A percentile compares a stretch with the other conserved stretches of the same genome.
phyloP scores from a whole-genome alignment of 1,140 invertebrate genomes.

The Caenorhabditis elegans region DNA sequence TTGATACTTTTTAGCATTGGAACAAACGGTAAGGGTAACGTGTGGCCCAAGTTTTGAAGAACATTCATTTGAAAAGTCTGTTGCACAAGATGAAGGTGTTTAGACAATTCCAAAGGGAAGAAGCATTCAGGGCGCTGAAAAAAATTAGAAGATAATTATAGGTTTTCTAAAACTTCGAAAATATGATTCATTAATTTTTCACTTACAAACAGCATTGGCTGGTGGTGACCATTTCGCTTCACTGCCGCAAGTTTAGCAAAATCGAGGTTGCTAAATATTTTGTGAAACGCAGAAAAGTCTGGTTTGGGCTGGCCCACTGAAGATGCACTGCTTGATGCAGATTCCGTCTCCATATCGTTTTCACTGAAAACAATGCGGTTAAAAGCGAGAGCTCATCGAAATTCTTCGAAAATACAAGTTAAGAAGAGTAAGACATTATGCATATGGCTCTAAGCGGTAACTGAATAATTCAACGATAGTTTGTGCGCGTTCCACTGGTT shows the following conservation, averaged over 20 bases:
- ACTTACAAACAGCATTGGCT: not conserved
- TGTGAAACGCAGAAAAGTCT: not conserved
- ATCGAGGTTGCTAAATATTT: not conserved
- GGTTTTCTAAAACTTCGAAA: too few species aligned
- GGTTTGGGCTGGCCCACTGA: not conserved
- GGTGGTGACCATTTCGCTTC: not conserved
- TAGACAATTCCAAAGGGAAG: not conserved
- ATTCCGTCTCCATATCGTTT: slow-evolving; percentile 8
- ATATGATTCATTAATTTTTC: too few species aligned
- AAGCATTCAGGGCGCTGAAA: slow-evolving; percentile 15
- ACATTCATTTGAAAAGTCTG: slow-evolving; percentile 22
- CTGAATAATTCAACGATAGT: not conserved
- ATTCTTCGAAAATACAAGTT: too few species aligned
- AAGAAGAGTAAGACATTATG: not conserved
- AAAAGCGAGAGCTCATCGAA: too few species aligned
- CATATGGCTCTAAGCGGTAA: not conserved
- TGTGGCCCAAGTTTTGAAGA: not conserved
- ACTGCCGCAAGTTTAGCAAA: not conserved
- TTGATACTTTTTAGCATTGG: not conserved
- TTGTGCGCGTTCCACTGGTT: not conserved
- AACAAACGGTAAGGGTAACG: slow-evolving; percentile 11
- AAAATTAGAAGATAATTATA: not conserved
- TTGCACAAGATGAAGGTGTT: slow-evolving; percentile 26
- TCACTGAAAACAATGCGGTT: slow-evolving; percentile 21
- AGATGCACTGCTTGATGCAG: not conserved